Evolutionary conservation across 2,113 vertebrate species (phyloP).

Genomic region (Cyphomyrus plagiostoma): DNA sequence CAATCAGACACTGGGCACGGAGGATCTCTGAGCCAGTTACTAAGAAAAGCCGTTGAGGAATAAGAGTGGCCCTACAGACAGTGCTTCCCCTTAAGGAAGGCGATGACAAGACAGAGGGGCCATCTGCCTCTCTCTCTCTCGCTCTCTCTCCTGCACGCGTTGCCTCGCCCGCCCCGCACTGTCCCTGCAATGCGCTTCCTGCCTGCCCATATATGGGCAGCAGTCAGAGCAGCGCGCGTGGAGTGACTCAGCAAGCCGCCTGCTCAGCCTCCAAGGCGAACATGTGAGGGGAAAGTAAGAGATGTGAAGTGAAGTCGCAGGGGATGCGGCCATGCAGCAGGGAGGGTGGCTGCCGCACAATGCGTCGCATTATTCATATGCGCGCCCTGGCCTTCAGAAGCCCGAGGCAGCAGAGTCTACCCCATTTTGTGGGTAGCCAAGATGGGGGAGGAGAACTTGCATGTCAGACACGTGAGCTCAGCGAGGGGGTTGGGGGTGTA

Average conservation of each 20-base stretch:
- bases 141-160: not conserved
- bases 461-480: not conserved
- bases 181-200: conserved; percentile 9
- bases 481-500: not conserved
- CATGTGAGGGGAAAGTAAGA: conserved; percentile 15
- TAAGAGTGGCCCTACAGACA: not conserved
- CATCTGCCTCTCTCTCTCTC: not conserved
- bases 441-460: not conserved
- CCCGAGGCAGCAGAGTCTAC: not conserved
- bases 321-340: not conserved
- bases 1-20: not conserved
- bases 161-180: not conserved
- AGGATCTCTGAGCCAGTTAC: conserved; percentile 3
- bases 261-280: not conserved
- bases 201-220: conserved; percentile 22
- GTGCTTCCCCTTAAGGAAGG: not conserved
- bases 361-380: not conserved
- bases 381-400: not conserved
- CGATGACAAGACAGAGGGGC: not conserved
- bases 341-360: not conserved
- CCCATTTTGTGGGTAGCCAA: not conserved
- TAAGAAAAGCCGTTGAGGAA: not conserved
- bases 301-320: not conserved
- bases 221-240: not conserved
- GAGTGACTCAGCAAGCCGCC: conserved; percentile 22